Evolutionary conservation across 2,113 vertebrate genomes (phyloP).

Genomic region (Leptodactylus fuscus): DNA sequence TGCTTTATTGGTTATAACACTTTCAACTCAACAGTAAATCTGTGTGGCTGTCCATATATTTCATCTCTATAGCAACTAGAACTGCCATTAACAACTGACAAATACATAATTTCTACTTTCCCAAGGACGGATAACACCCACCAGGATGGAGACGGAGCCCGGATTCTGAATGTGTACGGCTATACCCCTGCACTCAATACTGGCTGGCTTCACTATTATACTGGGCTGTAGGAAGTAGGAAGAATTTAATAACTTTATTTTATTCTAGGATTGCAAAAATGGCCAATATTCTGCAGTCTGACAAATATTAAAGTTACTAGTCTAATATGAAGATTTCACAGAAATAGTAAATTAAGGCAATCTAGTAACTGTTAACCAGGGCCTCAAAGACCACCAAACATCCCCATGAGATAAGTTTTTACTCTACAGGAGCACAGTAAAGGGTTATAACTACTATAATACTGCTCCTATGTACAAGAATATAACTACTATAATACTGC

Average conservation of each 20-base stretch:
- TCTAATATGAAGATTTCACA: not conserved
- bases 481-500: conserved; percentile 22
- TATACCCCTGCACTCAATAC: not conserved
- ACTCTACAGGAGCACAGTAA: not conserved
- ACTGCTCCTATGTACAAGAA: conserved; percentile 3
- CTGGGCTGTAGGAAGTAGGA: too few relatives aligned
- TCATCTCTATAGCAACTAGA: conserved; percentile 54
- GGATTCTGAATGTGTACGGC: not conserved
- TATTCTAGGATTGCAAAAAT: too few relatives aligned
- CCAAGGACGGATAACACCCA: conserved; percentile 25
- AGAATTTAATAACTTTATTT: too few relatives aligned
- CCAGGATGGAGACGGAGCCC: not conserved
- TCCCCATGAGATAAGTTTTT: too few relatives aligned
- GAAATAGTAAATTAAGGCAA: not conserved
- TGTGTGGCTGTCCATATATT: conserved; percentile 34
- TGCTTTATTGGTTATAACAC: conserved; percentile 41
- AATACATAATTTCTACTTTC: conserved; percentile 29
- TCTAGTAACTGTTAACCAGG: not conserved
- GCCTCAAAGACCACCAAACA: too few relatives aligned
- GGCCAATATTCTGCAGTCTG: not conserved
- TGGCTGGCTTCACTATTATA: not conserved
- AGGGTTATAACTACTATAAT: conserved; percentile 6
- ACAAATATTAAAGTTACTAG: not conserved
- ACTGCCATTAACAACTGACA: conserved; percentile 35
- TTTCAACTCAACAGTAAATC: conserved; percentile 48